Base-by-base conservation (phyloP, 2,113 vertebrate species). In the Henicopernis longicauda region DNA sequence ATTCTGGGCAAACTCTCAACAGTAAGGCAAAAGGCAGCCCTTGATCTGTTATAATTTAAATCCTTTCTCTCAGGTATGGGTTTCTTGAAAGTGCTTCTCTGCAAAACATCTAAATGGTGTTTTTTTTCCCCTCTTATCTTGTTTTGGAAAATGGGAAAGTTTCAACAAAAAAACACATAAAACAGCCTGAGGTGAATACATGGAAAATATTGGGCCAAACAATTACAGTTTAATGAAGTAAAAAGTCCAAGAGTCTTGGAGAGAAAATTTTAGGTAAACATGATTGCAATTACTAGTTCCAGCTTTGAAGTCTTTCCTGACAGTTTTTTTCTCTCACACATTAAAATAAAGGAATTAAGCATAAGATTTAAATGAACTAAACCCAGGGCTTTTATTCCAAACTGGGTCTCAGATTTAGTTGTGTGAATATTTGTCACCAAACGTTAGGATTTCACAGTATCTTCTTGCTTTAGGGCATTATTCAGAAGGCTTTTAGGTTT, bases 401-500 rank as follows among this genome's bases (percentile, higher is more conserved):
- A 76, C 42, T 86, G 2, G 2, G 38, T 49, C 67, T 70, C 47
- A 62, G 89, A 40, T 71, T 78, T 44, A 29, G 27, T 38, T 63
- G 63, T 74, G 62, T 74, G 84, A 94, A 89, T 55, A 65, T 82
- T 86, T 96, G 91, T 86, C 78, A 50, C 83, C 71, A 89, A 95
- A 83, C 73, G 32, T 50, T 26, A 72, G 69, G 77, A 76, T 86
- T 89, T 94, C 81, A 57, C 95, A 86, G 80, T 22, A 52, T 29
- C 86, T 82, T 58, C 34, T 82, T 96, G 85, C 87, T 86, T 80
- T 44, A 50, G 84, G 93, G 80, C 77, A 94, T 96, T 90, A 80
- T 91, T 93, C 71, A 84, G 71, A 42, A 71, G 67, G 45, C 76
- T 95, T 88, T 94, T 58, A 84, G 92, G 87, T 55, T 96, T 97